These are phyloP conservation scores for Pseudolaguvia tuberculata DNA, from an alignment of 2,113 vertebrate genomes.

Conservation along the genomic window DNA sequence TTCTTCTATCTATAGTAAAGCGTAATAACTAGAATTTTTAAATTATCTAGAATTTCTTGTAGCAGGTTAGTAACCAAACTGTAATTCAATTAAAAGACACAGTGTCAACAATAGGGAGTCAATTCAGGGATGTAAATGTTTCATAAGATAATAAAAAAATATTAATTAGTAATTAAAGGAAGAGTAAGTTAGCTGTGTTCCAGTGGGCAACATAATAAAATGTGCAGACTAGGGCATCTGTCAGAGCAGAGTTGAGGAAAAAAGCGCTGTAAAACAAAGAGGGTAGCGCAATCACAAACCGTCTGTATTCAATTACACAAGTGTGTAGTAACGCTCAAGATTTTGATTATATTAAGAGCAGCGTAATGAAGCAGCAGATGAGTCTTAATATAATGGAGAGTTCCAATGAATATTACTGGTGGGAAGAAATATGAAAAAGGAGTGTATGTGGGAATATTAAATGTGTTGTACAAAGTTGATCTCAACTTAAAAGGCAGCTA, in stretches of 20 bases:
- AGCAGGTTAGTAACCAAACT: not conserved
- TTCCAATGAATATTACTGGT: not conserved
- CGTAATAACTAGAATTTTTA: not conserved
- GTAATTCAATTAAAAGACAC: not conserved
- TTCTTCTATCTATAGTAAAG: not conserved
- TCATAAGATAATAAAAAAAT: not conserved
- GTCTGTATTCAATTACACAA: not conserved
- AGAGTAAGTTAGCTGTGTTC: not conserved
- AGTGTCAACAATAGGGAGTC: not conserved
- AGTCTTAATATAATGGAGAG: not conserved
- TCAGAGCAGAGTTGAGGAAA: not conserved
- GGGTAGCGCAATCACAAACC: constrained; percentile 12
- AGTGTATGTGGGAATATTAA: not conserved
- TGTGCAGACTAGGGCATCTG: not conserved
- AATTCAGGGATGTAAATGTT: not conserved
- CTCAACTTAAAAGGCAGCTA: not conserved
- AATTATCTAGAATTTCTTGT: not conserved
- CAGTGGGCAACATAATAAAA: not conserved
- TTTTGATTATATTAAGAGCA: no score
- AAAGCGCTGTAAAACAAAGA: not conserved
- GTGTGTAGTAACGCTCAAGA: not conserved
- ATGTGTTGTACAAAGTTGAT: not conserved
- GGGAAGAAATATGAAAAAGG: not conserved
- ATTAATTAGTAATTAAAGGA: not conserved
- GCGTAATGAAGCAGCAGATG: not conserved